Evolutionary conservation across 2,113 vertebrate species (phyloP), one percentile per base, ranked within the genome.

Genomic region (Cavia porcellus): DNA sequence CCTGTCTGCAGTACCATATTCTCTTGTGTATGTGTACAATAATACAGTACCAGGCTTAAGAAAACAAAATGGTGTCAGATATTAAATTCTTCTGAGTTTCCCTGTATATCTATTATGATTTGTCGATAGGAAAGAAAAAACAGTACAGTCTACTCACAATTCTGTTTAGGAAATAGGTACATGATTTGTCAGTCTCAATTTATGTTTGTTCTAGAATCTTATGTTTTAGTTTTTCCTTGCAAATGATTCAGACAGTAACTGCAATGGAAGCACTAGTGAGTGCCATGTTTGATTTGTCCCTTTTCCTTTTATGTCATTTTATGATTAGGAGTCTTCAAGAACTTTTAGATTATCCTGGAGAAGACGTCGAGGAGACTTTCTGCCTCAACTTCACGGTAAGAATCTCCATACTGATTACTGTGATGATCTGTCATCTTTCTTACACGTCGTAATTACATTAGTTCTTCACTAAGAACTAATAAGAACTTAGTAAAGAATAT

Each of bases 301-400:
- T 95, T 87, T 70, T 7, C 61, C n/a, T 98, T 89, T 94, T 86
- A 79, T 89, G 15, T 81, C 30, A 8, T 92, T 95, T 38, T 94
- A 4, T 89, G 72, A 35, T 64, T 92, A 99, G 99, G 98, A 99
- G 99, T 98, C 99, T 99, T 87, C 99, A 99, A 89, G 99, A 99
- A 68, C 99, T 99, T 97, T 92, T 99, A 88, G 99, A 99, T 98
- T 99, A 99, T 70, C 98, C 99, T 0, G 99, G 98, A 10, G 98
- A 99, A 75, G 99, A 99, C 57, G 96, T 99, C 28, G 99, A 99
- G 97, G 99, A 99, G 52, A 98, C 98, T 0, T 99, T 99, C 98
- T 99, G 99, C 98, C 99, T 99, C 97, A 99, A 98, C 98, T 99
- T 99, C 98, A 99, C 99, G 84, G 99, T 99, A 98, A 99, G 99